Conservation (phyloP, 2,888 invertebrate species). For the Punctoribates punctum region DNA sequence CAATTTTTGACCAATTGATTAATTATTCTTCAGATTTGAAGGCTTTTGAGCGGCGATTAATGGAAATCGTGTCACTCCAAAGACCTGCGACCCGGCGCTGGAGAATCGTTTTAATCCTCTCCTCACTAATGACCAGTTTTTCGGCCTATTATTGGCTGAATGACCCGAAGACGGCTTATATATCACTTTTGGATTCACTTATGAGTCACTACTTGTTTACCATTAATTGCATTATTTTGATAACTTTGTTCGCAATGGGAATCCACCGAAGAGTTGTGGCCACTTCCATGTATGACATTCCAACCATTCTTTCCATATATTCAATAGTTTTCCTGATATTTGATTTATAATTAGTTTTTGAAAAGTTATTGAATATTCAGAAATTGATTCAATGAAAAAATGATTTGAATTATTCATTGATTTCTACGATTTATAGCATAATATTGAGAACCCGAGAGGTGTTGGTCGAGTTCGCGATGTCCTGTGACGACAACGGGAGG, state of each 20-base stretch:
- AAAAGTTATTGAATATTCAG: too few relatives aligned
- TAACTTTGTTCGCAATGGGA: constrained; percentile 77
- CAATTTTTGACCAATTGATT: too few relatives aligned
- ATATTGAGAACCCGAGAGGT: constrained; percentile 85
- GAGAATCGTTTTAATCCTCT: constrained; percentile 83
- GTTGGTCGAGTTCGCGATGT: constrained; percentile 93
- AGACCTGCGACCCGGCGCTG: constrained; percentile 91
- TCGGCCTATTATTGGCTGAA: constrained; percentile 86
- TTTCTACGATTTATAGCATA: constrained; percentile 56
- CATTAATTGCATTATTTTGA: constrained; percentile 73
- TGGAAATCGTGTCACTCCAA: constrained; percentile 94
- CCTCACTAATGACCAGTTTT: constrained; percentile 83
- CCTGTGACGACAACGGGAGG: constrained; percentile 94
- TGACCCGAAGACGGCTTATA: constrained; percentile 51
- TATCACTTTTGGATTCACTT: constrained; percentile 83
- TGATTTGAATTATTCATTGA: too few relatives aligned
- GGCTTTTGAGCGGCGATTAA: constrained; percentile 92
- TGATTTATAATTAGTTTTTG: too few relatives aligned
- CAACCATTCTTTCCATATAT: not conserved
- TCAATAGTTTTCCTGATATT: too few relatives aligned
- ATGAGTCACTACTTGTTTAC: constrained; percentile 93
- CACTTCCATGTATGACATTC: constrained; percentile 64
- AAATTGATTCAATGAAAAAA: not conserved
- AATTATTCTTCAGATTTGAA: constrained; percentile 80
- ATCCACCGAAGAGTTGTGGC: constrained; percentile 95